Percentiles rank a stretch among this genome's conserved stretches.
Conservation (phyloP, 2,888 invertebrate species). For the Eilema depressum region DNA sequence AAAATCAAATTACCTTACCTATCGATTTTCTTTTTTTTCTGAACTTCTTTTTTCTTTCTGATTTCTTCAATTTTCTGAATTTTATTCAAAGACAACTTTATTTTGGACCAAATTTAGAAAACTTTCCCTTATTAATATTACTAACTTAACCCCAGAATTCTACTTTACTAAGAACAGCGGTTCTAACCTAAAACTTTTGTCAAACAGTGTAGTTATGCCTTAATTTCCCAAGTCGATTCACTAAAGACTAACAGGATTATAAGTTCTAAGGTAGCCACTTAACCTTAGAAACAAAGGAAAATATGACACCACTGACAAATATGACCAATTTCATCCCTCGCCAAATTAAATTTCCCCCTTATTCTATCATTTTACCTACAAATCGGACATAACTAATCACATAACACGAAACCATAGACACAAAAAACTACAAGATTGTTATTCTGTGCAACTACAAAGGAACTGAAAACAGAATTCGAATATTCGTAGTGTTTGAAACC, state of each 20-base stretch:
- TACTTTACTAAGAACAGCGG: too few species aligned
- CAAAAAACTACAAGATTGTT: constrained; percentile 8
- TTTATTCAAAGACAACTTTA: too few species aligned
- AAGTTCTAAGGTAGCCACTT: neutral
- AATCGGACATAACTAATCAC: neutral
- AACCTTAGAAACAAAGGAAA: neutral
- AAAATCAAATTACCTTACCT: too few species aligned
- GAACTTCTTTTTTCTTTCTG: too few species aligned
- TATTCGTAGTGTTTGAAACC: constrained; percentile 17
- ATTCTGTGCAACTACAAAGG: neutral
- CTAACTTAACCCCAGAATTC: too few species aligned
- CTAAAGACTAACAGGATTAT: neutral
- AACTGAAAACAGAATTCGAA: neutral
- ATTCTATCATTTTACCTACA: neutral
- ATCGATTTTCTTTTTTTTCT: too few species aligned
- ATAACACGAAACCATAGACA: neutral
- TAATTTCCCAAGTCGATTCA: neutral
- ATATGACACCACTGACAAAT: neutral
- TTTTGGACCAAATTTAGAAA: too few species aligned
- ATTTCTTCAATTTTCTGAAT: too few species aligned
- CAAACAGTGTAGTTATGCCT: neutral
- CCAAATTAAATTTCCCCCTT: neutral
- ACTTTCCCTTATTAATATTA: too few species aligned
- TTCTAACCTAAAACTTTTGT: too few species aligned
- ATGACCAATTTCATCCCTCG: neutral